These are phyloP conservation scores for Tachystola acroxantha DNA, from an alignment of 2,888 invertebrate genomes.

Conservation along the genomic window DNA sequence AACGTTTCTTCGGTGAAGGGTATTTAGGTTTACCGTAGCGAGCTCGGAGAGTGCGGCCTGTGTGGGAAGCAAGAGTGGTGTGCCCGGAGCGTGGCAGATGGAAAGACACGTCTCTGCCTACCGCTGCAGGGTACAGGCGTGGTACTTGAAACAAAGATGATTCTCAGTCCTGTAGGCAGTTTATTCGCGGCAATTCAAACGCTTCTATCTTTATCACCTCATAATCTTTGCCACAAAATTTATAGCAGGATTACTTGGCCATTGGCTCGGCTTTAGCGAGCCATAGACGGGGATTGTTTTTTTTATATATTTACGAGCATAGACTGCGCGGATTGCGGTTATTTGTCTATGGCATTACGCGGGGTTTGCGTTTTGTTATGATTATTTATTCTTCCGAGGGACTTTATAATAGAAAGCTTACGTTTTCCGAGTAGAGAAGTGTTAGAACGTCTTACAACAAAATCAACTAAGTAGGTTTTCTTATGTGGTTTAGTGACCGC, in stretches of 20 bases:
- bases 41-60: no score
- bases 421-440: not conserved
- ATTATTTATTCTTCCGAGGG: conserved; percentile 5
- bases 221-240: conserved; percentile 20
- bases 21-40: no score
- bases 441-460: no score
- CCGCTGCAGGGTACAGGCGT: no score
- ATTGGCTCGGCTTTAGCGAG: conserved; percentile 15
- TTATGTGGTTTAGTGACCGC: no score
- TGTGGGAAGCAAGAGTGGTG: no score
- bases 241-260: conserved; percentile 28
- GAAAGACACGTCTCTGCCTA: no score
- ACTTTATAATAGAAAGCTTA: not conserved
- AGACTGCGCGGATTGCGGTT: conserved; percentile 27
- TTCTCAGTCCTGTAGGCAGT: not conserved
- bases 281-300: conserved; percentile 34
- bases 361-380: conserved; percentile 21
- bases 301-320: conserved; percentile 35
- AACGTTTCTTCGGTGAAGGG: no score
- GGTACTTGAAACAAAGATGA: no score
- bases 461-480: no score
- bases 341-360: conserved; percentile 32
- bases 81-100: no score
- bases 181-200: not conserved
- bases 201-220: conserved; percentile 10